Evolutionary conservation across 1,140 invertebrate species (phyloP), one percentile per base, ranked within the genome.

Genomic region (Spodoptera litura): DNA sequence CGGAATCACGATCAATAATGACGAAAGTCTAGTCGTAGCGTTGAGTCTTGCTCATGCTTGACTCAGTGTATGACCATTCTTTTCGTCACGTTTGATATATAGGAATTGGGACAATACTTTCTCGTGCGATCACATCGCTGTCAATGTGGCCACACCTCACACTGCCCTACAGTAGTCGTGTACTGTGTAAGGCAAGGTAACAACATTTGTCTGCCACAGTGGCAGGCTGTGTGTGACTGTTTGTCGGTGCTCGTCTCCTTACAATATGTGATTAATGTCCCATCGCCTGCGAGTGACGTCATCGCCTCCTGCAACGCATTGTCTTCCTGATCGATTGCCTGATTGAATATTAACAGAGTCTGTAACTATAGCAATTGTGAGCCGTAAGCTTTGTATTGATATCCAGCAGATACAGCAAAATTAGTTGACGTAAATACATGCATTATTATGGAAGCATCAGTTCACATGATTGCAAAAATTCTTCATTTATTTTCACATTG

Each of bases 221-320:
- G 20, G 12, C 25, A 4, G 13, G 20, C n/a, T 4, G n/a, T 20
- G 38, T 66, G 15, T 66, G 20, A 20, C 20, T 38, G 38, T 15
- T 1, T 56, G 55, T 8, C 55, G 20, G 53, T 0, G 13, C 13
- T 15, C 15, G 53, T 55, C 53, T 55, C 15, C 53, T n/a, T 15
- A 70, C 66, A 53, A 70, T 70, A 70, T 53, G 64, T 52, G 64
- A 68, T 68, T 68, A 68, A 12, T 11, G 13, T 27, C 11, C 66
- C 66, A 70, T 70, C 66, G 13, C 49, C 66, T 20, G 25, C 64
- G 3, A 3, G 49, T 51, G 62, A 66, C 38, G 51, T 70, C 44
- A 53, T 27, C 12, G 25, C 11, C 51, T 25, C 20, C 2, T 53
- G 38, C 38, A 64, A 3, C 61, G 61, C 61, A 15, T 31, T 70